Base-by-base conservation (phyloP, 1,140 invertebrate genomes). In the Drosophila mayri region DNA sequence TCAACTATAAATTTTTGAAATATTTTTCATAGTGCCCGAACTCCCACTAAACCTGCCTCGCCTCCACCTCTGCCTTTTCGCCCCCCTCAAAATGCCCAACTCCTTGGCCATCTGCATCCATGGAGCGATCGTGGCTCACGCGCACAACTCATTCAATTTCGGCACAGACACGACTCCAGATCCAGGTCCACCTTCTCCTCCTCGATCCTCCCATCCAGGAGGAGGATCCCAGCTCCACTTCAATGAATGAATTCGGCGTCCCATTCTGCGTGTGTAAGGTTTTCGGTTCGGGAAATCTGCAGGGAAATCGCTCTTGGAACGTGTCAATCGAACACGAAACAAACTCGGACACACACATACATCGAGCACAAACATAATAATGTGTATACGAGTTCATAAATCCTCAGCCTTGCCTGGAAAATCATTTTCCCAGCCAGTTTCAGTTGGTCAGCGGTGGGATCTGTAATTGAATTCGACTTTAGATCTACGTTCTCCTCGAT, bases 101-200 rank as follows among this genome's bases (percentile, higher is more conserved):
- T 57, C 50, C 38, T 38, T 28, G 40, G 40, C 70, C 59, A 50
- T 74, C 72, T 65, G 47, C 74, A 66, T 65, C 35, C 55, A 38
- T 28, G 44, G 7, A 44, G 16, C 73, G 83, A 90, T 88, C 84
- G 84, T 88, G 84, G 84, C 84, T 88, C 84, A 88, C 84, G 84
- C 84, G 84, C 84, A 88, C 84, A 90, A 85, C 85, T 90, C 85
- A 90, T 90, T 90, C 85, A 90, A 90, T 90, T 90, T 90, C 75
- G 55, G 72, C 74, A 44, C 76, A 79, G 83, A 87, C 83, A 90
- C 85, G 85, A 90, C 80, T 85, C 77, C 71, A 65, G 49, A 18
- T 32, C 28, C 49, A 32, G 49, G 28, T 50, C 49, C 47, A 50
- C 10, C 20, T 25, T 12, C 68, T 68, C 11, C 65, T 46, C 20